A percentile compares a stretch with the other conserved stretches of the same genome.
Evolutionary conservation across 2,888 invertebrate species (phyloP).

Genomic region (Cheilosia grossa): DNA sequence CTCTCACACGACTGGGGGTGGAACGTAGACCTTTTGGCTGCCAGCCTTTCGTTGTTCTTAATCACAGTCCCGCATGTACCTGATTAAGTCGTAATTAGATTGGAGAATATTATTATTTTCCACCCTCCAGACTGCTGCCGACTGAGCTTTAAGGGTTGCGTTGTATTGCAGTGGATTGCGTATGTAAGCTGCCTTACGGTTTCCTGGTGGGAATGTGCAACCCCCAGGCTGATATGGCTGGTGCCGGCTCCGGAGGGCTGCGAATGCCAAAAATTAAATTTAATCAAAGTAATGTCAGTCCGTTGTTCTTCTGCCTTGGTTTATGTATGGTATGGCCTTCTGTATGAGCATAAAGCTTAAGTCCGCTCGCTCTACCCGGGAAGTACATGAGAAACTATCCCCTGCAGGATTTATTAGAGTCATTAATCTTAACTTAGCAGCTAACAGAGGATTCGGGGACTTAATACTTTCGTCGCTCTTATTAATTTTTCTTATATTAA

Average conservation of each 20-base stretch:
- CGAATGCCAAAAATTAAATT: conserved; percentile 69
- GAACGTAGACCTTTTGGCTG: conserved; percentile 56
- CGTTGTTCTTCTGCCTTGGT: conserved; percentile 33
- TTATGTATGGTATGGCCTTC: conserved; percentile 1
- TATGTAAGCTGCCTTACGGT: conserved; percentile 4
- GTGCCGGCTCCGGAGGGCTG: conserved; percentile 34
- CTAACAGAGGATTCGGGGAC: conserved; percentile 71
- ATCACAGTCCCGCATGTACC: conserved; percentile 81
- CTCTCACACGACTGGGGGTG: conserved; percentile 16
- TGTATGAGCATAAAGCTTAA: conserved; percentile 26
- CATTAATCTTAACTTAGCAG: conserved; percentile 81
- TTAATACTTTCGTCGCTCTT: conserved; percentile 75
- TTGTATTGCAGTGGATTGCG: conserved; percentile 63
- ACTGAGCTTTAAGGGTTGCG: conserved; percentile 37
- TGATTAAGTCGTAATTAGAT: conserved; percentile 84
- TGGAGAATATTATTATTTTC: conserved; percentile 80
- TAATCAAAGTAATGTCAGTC: conserved; percentile 70
- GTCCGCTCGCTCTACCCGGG: conserved; percentile 23
- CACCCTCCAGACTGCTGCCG: conserved; percentile 36
- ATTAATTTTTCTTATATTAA: conserved; percentile 75
- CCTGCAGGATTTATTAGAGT: conserved; percentile 82
- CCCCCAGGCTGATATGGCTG: conserved; percentile 1
- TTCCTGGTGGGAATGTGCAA: conserved; percentile 16
- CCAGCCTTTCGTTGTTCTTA: conserved; percentile 69
- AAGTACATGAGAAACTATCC: conserved; percentile 70